phyloP scores from a whole-genome alignment of 2,888 invertebrate species.

The Amphipyra tragopoginis region DNA sequence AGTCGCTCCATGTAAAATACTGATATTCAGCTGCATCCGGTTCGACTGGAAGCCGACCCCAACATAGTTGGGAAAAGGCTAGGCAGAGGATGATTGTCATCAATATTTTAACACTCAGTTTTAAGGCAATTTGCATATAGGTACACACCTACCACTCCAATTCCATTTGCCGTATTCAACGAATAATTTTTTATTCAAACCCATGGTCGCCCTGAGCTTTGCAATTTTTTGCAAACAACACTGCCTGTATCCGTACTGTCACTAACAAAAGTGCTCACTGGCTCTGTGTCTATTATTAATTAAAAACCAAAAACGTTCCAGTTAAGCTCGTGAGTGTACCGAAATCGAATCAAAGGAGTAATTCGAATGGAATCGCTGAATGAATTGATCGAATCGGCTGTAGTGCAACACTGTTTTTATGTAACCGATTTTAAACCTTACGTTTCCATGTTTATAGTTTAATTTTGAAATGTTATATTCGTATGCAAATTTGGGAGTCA shows the following conservation, averaged over 20 bases:
- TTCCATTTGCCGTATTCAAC: background rate
- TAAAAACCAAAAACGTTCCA: conserved; percentile 81
- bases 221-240: conserved; percentile 69
- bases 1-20: too few relatives aligned
- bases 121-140: too few relatives aligned
- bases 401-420: conserved; percentile 34
- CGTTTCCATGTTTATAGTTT: background rate
- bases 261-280: conserved; percentile 66
- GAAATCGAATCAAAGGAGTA: conserved; percentile 83
- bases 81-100: too few relatives aligned
- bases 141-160: too few relatives aligned
- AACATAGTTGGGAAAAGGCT: too few relatives aligned
- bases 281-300: conserved; percentile 81
- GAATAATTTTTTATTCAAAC: conserved; percentile 28
- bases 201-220: conserved; percentile 56
- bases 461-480: conserved; percentile 4
- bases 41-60: too few relatives aligned
- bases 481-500: conserved; percentile 8
- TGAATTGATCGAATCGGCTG: conserved; percentile 65
- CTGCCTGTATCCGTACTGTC: conserved; percentile 54
- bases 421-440: conserved; percentile 33
- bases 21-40: too few relatives aligned
- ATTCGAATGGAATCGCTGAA: conserved; percentile 79
- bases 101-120: too few relatives aligned
- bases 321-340: conserved; percentile 77